Percentiles rank a stretch among this genome's conserved stretches.
These are phyloP conservation scores for Odontamblyopus rebecca DNA, from an alignment of 2,797 vertebrate genomes.

Conservation along the genomic window DNA sequence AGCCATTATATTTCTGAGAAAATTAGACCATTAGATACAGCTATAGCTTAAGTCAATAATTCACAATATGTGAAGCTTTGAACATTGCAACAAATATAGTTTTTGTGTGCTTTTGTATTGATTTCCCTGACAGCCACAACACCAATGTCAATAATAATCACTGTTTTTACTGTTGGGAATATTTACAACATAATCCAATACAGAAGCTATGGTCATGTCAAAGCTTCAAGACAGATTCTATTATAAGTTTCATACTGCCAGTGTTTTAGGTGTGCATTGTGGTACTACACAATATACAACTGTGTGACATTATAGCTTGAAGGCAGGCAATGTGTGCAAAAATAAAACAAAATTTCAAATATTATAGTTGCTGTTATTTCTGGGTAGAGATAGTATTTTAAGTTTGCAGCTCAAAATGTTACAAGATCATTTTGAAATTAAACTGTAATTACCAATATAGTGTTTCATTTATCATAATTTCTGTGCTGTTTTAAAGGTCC, in stretches of 20 bases:
- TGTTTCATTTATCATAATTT: neutral
- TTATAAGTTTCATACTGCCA: neutral
- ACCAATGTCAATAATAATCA: conserved; percentile 7
- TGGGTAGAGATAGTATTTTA: too few species aligned
- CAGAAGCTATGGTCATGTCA: conserved; percentile 1
- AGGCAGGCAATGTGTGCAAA: neutral
- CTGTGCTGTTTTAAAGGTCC: neutral
- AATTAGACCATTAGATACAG: neutral
- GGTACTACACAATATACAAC: neutral
- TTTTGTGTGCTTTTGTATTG: conserved; percentile 4
- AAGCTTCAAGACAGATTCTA: neutral
- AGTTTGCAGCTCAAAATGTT: too few species aligned
- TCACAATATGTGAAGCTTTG: neutral
- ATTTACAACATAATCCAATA: conserved; percentile 1
- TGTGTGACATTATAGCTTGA: neutral
- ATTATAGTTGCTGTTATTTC: too few species aligned
- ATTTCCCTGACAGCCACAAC: neutral
- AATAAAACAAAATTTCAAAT: neutral
- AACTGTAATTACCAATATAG: too few species aligned
- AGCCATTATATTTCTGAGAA: neutral
- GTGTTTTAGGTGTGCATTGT: too few species aligned
- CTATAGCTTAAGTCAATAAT: conserved; percentile 1
- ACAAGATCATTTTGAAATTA: too few species aligned
- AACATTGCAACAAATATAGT: neutral
- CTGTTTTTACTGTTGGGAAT: neutral